These are phyloP conservation scores for Oophaga sylvatica DNA, from an alignment of 2,797 vertebrate genomes.

Conservation along the genomic window DNA sequence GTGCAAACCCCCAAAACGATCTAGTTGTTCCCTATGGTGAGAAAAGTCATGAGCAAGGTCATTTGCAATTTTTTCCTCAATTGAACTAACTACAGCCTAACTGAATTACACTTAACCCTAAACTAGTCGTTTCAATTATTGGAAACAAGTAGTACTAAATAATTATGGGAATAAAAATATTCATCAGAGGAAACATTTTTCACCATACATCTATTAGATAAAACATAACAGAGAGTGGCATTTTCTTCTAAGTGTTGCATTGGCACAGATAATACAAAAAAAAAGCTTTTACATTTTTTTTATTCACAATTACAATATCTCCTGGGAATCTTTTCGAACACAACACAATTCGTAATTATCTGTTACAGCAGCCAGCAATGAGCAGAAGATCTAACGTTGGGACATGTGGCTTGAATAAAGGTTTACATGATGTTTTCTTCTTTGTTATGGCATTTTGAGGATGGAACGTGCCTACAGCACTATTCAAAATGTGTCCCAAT, in stretches of 20 bases:
- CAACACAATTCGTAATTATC: slow-evolving; percentile 26
- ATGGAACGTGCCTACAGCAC: slow-evolving; percentile 41
- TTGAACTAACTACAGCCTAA: too few relatives aligned
- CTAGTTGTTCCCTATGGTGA: too few relatives aligned
- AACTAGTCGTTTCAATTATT: not conserved
- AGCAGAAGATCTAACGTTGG: slow-evolving; percentile 14
- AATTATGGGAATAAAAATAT: not conserved
- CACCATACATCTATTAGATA: not conserved
- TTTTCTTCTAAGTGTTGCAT: not conserved
- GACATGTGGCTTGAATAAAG: slow-evolving; percentile 52
- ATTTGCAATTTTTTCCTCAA: too few relatives aligned
- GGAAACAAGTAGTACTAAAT: not conserved
- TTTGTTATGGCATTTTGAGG: slow-evolving; percentile 16
- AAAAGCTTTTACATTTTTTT: not conserved
- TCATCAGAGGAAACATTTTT: not conserved
- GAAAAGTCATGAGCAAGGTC: too few relatives aligned
- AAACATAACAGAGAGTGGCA: not conserved
- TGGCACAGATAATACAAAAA: not conserved
- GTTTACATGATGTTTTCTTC: slow-evolving; percentile 26
- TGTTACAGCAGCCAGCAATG: slow-evolving; percentile 12
- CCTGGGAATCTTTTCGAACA: slow-evolving; percentile 2
- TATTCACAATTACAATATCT: slow-evolving; percentile 3
- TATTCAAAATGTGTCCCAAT: slow-evolving; percentile 29
- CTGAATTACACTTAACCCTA: not conserved
- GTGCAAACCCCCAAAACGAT: too few relatives aligned